A percentile compares a stretch with the other conserved stretches of the same genome.
Evolutionary conservation across 2,797 vertebrate species (phyloP).

Genomic region (Lacerta viridis): DNA sequence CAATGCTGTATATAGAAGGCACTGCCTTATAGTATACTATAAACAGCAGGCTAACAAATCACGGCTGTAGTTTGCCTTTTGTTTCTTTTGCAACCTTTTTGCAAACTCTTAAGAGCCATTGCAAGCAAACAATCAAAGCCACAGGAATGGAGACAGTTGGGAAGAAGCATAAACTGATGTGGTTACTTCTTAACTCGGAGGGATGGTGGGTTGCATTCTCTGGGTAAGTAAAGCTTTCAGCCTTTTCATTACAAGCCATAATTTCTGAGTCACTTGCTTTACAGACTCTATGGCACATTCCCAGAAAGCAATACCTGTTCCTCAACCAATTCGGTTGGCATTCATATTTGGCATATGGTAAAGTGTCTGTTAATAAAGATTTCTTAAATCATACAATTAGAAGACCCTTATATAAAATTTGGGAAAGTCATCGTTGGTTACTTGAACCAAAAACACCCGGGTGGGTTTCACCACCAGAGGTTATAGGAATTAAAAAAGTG

Average conservation of each 20-base stretch:
- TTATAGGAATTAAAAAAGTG: too few relatives aligned
- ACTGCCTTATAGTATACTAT: conserved; percentile 58
- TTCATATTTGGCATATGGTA: too few relatives aligned
- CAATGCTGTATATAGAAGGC: conserved; percentile 54
- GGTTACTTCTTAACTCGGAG: conserved; percentile 46
- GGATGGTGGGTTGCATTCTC: conserved; percentile 38
- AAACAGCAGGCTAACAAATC: conserved; percentile 65
- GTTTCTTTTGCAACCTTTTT: conserved; percentile 62
- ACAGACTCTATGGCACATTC: not conserved
- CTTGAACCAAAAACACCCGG: too few relatives aligned
- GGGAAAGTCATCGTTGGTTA: too few relatives aligned
- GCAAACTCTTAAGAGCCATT: conserved; percentile 62
- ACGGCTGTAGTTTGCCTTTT: conserved; percentile 48
- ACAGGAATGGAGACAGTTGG: conserved; percentile 69
- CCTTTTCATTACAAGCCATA: conserved; percentile 33
- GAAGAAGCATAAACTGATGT: conserved; percentile 65
- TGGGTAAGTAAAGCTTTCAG: not conserved
- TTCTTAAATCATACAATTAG: too few relatives aligned
- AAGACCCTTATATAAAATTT: too few relatives aligned
- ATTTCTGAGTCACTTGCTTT: conserved; percentile 14
- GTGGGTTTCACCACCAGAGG: too few relatives aligned
- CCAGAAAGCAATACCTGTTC: not conserved
- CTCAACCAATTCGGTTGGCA: not conserved
- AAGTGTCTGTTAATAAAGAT: too few relatives aligned
- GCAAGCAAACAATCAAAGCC: conserved; percentile 76